A percentile compares a stretch with the other conserved stretches of the same genome.
Evolutionary conservation across 1,140 invertebrate genomes (phyloP).

Genomic region (Drosophila pseudoobscura): DNA sequence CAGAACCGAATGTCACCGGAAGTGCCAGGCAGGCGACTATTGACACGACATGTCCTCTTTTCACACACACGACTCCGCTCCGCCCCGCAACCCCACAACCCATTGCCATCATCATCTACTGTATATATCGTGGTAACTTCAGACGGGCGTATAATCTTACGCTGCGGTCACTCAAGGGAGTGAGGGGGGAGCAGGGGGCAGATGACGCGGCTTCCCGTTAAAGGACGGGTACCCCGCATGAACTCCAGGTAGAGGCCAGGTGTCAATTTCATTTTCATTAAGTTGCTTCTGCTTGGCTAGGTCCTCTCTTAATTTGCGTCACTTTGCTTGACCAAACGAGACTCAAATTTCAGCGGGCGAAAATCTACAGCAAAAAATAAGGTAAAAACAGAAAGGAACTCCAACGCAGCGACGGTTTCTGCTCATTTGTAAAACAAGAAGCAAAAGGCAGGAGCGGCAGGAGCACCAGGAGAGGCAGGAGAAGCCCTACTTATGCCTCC

Average conservation of each 20-base stretch:
- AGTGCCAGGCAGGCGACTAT: constrained; percentile 62
- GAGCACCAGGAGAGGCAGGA: constrained; percentile 32
- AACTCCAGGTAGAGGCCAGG: constrained; percentile 50
- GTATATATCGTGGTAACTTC: constrained; percentile 55
- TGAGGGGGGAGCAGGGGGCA: too few relatives aligned
- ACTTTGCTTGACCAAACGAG: constrained; percentile 50
- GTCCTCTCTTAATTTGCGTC: constrained; percentile 72
- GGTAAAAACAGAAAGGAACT: constrained; percentile 1
- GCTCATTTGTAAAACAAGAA: constrained; percentile 69
- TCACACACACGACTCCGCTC: neutral
- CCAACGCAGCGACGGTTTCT: constrained; percentile 29
- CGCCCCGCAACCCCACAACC: neutral
- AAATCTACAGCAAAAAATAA: constrained; percentile 7
- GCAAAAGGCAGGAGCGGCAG: constrained; percentile 18
- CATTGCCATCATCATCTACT: constrained; percentile 28
- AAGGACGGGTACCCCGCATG: too few relatives aligned
- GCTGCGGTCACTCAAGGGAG: constrained; percentile 54
- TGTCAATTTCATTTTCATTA: constrained; percentile 81
- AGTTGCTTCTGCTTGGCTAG: constrained; percentile 75
- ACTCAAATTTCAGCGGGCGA: constrained; percentile 65
- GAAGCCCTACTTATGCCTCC: constrained; percentile 69
- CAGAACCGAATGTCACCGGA: constrained; percentile 52
- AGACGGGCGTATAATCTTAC: constrained; percentile 79
- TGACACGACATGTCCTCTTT: constrained; percentile 61
- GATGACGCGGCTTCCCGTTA: constrained; percentile 15